Base-by-base conservation (phyloP, 1,140 invertebrate species). In the Alviniconcha marisindica region DNA sequence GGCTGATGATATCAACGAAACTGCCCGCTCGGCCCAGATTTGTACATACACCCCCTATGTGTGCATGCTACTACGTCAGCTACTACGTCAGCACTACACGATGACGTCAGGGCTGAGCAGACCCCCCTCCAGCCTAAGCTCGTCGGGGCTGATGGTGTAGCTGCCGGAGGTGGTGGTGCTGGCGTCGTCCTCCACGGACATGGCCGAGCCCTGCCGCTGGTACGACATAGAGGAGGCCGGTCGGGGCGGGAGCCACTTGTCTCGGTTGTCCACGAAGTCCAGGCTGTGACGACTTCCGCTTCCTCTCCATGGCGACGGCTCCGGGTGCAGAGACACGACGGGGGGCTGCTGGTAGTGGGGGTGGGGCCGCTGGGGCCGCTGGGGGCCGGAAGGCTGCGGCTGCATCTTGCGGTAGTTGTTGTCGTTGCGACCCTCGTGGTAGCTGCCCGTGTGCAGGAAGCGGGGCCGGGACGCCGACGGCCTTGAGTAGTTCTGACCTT, bases 101-200 rank as follows among this genome's bases (percentile, higher is more conserved):
- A 89, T 86, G 44, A 88, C 80, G 51, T 89, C 88, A 80, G 85
- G 83, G 51, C 83, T 79, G 44, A 84, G 38, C 33, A 63, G 80
- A 33, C 87, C 83, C 21, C 87, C 83, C 21, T 89, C 88, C 15
- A 88, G 82, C n/a, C 85, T 82, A 3, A 88, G 42, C 48, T 89
- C 88, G 78, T 89, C 88, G 0, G 86, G 87, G 78, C 85, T 88
- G 54, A 89, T 85, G n/a, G 87, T 86, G 83, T 89, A 89, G 77
- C 88, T 89, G 24, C 88, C 88, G 40, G 88, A 89, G 31, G 88
- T 89, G 5, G 88, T 89, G 12, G 88, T 89, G 14, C 85, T 85
- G 48, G 83, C 88, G 82, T 89, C 88, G 66, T 89, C 88, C 38
- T 89, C 88, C 18, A 73, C 40, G 0, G 83, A 84, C 28, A 51